Conservation (phyloP, 2,888 invertebrate genomes). For the Cotesia congregata region DNA sequence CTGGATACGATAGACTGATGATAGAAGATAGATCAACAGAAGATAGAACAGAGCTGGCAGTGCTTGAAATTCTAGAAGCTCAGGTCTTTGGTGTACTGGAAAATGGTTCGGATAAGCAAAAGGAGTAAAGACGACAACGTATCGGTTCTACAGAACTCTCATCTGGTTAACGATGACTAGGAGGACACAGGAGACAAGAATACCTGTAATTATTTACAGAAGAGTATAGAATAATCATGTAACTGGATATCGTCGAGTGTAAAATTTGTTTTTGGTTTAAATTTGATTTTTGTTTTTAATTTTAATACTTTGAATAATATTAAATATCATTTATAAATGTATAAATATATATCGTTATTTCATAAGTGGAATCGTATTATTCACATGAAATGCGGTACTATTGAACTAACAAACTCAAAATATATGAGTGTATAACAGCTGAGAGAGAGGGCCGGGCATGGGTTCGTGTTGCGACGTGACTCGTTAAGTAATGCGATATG, state of each 20-base stretch:
- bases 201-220: conserved; percentile 17
- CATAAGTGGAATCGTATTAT: background rate
- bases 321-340: background rate
- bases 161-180: background rate
- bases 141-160: background rate
- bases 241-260: background rate
- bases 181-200: background rate
- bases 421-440: background rate
- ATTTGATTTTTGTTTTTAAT: background rate
- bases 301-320: background rate
- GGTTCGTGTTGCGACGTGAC: conserved; percentile 1
- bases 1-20: background rate
- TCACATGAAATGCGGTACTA: background rate
- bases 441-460: background rate
- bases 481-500: conserved; percentile 32
- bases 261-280: conserved; percentile 1
- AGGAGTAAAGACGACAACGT: conserved; percentile 47
- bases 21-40: conserved; percentile 7
- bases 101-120: conserved; percentile 58
- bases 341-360: background rate
- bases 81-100: conserved; percentile 45
- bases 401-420: conserved; percentile 1
- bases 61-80: conserved; percentile 60
- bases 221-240: background rate
- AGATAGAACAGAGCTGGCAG: conserved; percentile 41